Conservation (phyloP, 2,797 vertebrate genomes). For the Oreonectes daqikongensis region DNA sequence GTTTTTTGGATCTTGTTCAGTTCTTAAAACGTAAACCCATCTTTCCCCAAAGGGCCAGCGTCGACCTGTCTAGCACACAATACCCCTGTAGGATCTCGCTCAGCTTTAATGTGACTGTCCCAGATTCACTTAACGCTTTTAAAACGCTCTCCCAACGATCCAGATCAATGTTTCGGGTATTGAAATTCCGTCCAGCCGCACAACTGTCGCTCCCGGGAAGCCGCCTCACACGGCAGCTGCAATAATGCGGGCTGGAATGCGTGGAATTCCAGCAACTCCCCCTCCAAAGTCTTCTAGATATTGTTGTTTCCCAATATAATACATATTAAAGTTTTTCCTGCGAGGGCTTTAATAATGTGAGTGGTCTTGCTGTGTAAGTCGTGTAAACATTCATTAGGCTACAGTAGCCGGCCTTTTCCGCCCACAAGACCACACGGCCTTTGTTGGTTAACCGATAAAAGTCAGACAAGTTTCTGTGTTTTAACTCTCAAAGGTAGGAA, state of each 20-base stretch:
- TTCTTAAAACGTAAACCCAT: slow-evolving; percentile 62
- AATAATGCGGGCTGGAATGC: slow-evolving; percentile 61
- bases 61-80: slow-evolving; percentile 62
- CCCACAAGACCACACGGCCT: slow-evolving; percentile 35
- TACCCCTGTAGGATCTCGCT: slow-evolving; percentile 5
- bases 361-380: slow-evolving; percentile 49
- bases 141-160: not conserved
- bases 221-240: slow-evolving; percentile 59
- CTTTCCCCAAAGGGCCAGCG: slow-evolving; percentile 64
- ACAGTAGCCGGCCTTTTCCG: slow-evolving; percentile 26
- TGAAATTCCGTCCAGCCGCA: slow-evolving; percentile 43
- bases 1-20: slow-evolving; percentile 58
- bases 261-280: slow-evolving; percentile 59
- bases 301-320: slow-evolving; percentile 20
- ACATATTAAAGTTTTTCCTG: slow-evolving; percentile 1
- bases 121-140: slow-evolving; percentile 8
- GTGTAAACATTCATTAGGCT: slow-evolving; percentile 53
- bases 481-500: not conserved
- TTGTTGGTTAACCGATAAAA: slow-evolving; percentile 22
- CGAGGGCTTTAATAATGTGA: slow-evolving; percentile 22
- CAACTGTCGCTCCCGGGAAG: slow-evolving; percentile 49
- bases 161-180: slow-evolving; percentile 3
- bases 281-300: slow-evolving; percentile 38
- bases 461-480: slow-evolving; percentile 1
- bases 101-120: slow-evolving; percentile 4